These are phyloP conservation scores for Aquatica leii DNA, from an alignment of 2,888 invertebrate species.

Conservation along the genomic window DNA sequence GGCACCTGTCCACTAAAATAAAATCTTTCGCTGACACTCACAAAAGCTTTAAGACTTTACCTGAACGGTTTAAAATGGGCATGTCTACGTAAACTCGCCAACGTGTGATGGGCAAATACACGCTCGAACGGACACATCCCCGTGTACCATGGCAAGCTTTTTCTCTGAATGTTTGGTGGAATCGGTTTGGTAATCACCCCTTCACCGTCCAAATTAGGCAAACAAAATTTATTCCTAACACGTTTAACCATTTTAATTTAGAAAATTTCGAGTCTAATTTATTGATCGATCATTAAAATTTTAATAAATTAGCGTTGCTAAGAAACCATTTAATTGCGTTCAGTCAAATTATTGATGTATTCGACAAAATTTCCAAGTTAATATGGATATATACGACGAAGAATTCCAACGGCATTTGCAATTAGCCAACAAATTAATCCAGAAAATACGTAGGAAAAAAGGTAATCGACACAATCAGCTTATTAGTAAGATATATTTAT, in stretches of 20 bases:
- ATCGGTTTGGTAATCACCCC: conserved; percentile 60
- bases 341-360: conserved; percentile 34
- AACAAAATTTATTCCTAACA: conserved; percentile 53
- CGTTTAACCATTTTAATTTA: conserved; percentile 24
- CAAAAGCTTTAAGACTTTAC: conserved; percentile 34
- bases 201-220: conserved; percentile 61
- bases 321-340: conserved; percentile 34
- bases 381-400: conserved; percentile 60
- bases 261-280: no score
- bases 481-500: conserved; percentile 2
- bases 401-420: conserved; percentile 63
- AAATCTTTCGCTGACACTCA: background rate
- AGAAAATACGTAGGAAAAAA: conserved; percentile 56
- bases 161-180: conserved; percentile 44
- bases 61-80: conserved; percentile 58
- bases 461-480: no score
- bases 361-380: conserved; percentile 20
- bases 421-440: conserved; percentile 60
- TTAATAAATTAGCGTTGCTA: conserved; percentile 30
- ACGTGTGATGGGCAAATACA: conserved; percentile 64
- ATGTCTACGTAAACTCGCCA: conserved; percentile 63
- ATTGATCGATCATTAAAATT: conserved; percentile 12
- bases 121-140: conserved; percentile 59
- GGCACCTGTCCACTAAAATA: conserved; percentile 61
- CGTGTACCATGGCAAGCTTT: conserved; percentile 55